A percentile compares a stretch with the other conserved stretches of the same genome.
phyloP scores from a whole-genome alignment of 2,113 vertebrate genomes.

The Gymnarchus niloticus region DNA sequence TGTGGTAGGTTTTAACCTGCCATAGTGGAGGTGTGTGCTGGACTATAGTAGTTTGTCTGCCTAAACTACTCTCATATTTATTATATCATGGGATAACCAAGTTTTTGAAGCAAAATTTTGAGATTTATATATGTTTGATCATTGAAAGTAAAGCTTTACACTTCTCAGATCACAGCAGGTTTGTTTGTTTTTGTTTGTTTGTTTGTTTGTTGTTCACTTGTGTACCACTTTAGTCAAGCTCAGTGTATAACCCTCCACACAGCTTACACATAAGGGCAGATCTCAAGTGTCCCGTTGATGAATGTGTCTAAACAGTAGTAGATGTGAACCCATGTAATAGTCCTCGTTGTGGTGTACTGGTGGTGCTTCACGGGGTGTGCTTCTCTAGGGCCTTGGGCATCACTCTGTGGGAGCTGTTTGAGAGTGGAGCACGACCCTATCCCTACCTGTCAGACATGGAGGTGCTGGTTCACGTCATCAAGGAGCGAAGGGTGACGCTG shows the following conservation, averaged over 20 bases:
- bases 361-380: not conserved
- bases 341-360: not conserved
- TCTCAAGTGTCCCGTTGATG: not conserved
- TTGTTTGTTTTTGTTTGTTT: too few species aligned
- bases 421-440: slow-evolving; percentile 76
- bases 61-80: too few species aligned
- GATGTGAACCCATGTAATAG: not conserved
- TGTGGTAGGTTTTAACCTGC: slow-evolving; percentile 74
- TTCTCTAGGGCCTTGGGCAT: slow-evolving; percentile 81
- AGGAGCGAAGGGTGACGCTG: slow-evolving; percentile 81
- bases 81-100: too few species aligned
- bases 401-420: slow-evolving; percentile 91
- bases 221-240: too few species aligned
- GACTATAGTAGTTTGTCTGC: too few species aligned
- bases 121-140: too few species aligned
- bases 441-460: slow-evolving; percentile 78
- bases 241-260: too few species aligned
- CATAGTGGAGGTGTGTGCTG: not conserved
- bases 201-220: too few species aligned
- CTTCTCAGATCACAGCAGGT: too few species aligned
- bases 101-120: too few species aligned
- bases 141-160: too few species aligned
- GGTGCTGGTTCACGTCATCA: slow-evolving; percentile 85
- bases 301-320: not conserved
- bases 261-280: not conserved